Base-by-base conservation (phyloP, 2,888 invertebrate genomes). In the Machimus atricapillus region DNA sequence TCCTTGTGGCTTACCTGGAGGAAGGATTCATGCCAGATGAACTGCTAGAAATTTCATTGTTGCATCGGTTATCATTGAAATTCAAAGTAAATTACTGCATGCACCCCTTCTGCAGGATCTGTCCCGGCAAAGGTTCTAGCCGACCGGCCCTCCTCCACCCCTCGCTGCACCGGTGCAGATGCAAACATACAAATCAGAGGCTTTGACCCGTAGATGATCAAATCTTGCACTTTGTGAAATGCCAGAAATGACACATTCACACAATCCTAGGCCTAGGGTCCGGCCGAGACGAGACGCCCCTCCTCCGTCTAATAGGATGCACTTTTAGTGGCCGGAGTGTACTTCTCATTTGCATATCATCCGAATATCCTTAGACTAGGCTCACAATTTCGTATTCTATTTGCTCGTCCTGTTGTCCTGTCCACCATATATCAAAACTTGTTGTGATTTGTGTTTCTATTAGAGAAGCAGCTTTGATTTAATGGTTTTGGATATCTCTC, bases 361-460 rank as follows among this genome's bases (percentile, higher is more conserved):
- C 85, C 86, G 78, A 87, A 88, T 88, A 87, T 88, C 88, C 88
- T 88, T 87, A 88, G 88, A 87, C 86, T 86, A 78, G 86, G 79
- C 79, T 77, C 85, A 78, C 58, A 88, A 88, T 88, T 88, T 87
- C 87, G 87, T 87, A 88, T 88, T 88, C 88, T 88, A 88, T 88
- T 88, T 87, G 88, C 86, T 77, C 87, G 87, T 87, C 88, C 87
- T 87, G 87, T 87, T 88, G 87, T 88, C 86, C 87, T 88, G 88
- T 87, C 87, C 87, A 52, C 88, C 88, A 88, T 88, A 88, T 88
- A 88, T 88, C 88, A 88, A 88, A 88, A 88, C 87, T 88, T 88
- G 88, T 88, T 88, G 81, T 88, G 88, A 88, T 88, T 88, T 88
- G 88, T 87, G 88, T 88, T 88, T 88, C 87, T 88, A 88, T 88